These are phyloP conservation scores for Nanger granti DNA, from an alignment of 2,113 vertebrate species.

Conservation along the genomic window DNA sequence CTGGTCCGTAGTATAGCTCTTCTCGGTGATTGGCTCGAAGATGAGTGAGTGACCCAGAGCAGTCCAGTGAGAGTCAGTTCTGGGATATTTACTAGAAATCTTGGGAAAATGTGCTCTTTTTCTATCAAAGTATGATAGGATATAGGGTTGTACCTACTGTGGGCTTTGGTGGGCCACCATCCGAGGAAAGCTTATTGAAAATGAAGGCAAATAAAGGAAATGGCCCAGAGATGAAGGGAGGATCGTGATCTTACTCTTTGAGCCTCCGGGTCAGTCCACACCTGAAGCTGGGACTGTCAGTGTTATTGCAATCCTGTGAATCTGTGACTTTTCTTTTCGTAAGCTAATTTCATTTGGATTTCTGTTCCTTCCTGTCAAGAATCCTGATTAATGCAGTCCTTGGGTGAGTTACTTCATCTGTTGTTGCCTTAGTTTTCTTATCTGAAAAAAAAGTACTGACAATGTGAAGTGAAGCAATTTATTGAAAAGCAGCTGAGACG, in stretches of 20 bases:
- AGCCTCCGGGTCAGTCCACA: background rate
- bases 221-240: background rate
- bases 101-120: background rate
- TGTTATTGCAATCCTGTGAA: background rate
- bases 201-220: background rate
- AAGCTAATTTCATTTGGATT: background rate
- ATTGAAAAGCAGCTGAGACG: background rate
- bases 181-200: background rate
- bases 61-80: background rate
- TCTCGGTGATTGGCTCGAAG: background rate
- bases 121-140: background rate
- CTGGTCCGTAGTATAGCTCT: background rate
- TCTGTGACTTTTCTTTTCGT: background rate
- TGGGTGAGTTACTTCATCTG: background rate
- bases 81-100: background rate
- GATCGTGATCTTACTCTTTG: background rate
- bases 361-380: background rate
- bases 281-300: background rate
- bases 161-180: background rate
- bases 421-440: background rate
- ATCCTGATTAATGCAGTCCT: background rate
- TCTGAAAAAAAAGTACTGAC: background rate
- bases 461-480: background rate
- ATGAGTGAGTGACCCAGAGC: background rate
- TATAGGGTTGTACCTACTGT: background rate